A percentile compares a stretch with the other conserved stretches of the same genome.
Evolutionary conservation across 2,888 invertebrate genomes (phyloP).

Genomic region (Heterodera filipjevi): DNA sequence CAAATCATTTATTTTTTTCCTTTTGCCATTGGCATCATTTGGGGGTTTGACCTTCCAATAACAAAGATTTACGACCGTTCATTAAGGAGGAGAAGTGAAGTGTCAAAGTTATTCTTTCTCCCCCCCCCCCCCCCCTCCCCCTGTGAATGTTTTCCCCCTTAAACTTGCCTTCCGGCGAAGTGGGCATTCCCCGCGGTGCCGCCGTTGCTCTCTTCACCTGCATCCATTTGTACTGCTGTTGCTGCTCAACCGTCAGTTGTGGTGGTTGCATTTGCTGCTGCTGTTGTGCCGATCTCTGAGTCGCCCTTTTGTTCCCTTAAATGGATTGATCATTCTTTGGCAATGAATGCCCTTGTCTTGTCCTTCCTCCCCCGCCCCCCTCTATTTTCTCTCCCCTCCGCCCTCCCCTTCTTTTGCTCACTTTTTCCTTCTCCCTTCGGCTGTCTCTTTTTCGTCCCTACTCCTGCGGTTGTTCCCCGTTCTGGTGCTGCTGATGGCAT

Average conservation of each 20-base stretch:
- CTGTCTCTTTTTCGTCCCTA: neutral
- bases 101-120: constrained; percentile 15
- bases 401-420: neutral
- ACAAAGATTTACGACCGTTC: constrained; percentile 9
- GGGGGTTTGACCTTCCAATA: neutral
- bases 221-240: constrained; percentile 63
- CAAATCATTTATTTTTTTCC: neutral
- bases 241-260: constrained; percentile 19
- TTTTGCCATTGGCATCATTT: constrained; percentile 6
- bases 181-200: neutral
- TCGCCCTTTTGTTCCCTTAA: constrained; percentile 17
- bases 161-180: constrained; percentile 2
- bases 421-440: neutral
- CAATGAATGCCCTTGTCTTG: too few relatives aligned
- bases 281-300: constrained; percentile 3
- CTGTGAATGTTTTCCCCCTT: neutral
- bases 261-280: constrained; percentile 1
- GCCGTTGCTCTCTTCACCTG: constrained; percentile 53
- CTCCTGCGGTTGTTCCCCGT: neutral
- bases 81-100: neutral
- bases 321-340: neutral
- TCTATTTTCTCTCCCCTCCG: neutral
- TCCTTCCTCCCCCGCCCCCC: neutral
- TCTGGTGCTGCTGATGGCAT: neutral
- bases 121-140: neutral